Evolutionary conservation across 37 sponge, comb jelly and placozoan species (phyloP).

Genomic region (Beroe ovata): DNA sequence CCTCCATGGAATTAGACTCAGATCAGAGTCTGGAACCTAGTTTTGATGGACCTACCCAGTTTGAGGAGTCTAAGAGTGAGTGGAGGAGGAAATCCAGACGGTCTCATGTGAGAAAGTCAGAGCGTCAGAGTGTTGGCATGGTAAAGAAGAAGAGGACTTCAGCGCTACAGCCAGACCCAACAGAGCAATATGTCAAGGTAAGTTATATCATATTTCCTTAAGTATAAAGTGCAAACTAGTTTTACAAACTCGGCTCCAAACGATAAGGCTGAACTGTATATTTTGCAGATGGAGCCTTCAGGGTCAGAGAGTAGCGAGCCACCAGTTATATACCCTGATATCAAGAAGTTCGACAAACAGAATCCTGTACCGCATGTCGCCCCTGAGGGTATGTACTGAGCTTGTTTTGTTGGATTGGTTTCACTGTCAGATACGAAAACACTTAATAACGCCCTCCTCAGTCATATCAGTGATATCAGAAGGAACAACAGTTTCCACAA

Average conservation of each 20-base stretch:
- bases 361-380: conserved; percentile 16
- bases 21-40: conserved; percentile 63
- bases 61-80: conserved; percentile 46
- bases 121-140: conserved; percentile 7
- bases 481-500: conserved; percentile 42
- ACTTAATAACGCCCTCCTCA: too few species aligned
- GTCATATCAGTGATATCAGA: conserved; percentile 55
- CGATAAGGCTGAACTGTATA: too few species aligned
- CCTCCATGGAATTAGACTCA: conserved; percentile 36
- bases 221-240: too few species aligned
- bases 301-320: conserved; percentile 38
- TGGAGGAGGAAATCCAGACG: conserved; percentile 39
- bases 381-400: conserved; percentile 54
- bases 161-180: not conserved
- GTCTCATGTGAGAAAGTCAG: conserved; percentile 49
- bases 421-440: too few species aligned
- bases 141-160: conserved; percentile 39
- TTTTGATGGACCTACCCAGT: conserved; percentile 30
- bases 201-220: not conserved
- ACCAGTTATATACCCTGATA: conserved; percentile 40
- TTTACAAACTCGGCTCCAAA: too few species aligned
- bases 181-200: not conserved
- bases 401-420: too few species aligned
- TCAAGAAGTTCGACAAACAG: conserved; percentile 38
- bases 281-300: conserved; percentile 33